Base-by-base conservation (phyloP, 2,113 vertebrate species). In the Colinus virginianus region DNA sequence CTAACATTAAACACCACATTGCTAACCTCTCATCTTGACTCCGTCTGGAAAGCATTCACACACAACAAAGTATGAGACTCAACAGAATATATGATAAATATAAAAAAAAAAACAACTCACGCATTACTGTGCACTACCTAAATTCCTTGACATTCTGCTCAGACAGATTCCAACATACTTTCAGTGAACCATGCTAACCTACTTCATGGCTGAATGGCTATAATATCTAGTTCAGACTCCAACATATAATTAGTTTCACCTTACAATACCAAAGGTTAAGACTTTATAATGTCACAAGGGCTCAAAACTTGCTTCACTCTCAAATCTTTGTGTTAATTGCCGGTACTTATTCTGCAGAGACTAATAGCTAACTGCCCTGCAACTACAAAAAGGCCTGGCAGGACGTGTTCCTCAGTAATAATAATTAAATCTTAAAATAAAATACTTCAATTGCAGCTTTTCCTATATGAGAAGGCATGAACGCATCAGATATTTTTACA, bases 221-320 rank as follows among this genome's bases (percentile, higher is more conserved):
- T 30, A 91, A 48, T 84, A 88, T 25, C 79, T 48, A 84, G 72
- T 64, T 90, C 83, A 88, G 55, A 75, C 45, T 62, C n/a, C 17
- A 4, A 67, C 56, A 86, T 43, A 58, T 79, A 87, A 95, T 94
- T 96, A 91, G 62, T 93, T 93, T 90, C 92, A 94, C 70, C 90
- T 87, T 84, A 62, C 17, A 78, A 34, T 40, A 86, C 17, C 83
- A 36, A 67, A 94, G 76, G 86, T 84, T 88, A 96, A 85, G 83
- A 56, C 58, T 84, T 86, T 2, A 42, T 80, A 86, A 83, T 66
- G 80, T 75, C 85, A 86, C 46, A 68, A 43, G 72, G 87, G 56
- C 79, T 43, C 64, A 80, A 86, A 91, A 88, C 32, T 86, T 80
- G 68, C 38, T 86, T 67, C 64, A 66, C 51, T 8, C 72, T 84